A percentile compares a stretch with the other conserved stretches of the same genome.
Conservation (phyloP, 2,113 vertebrate genomes). For the Ahaetulla prasina region DNA sequence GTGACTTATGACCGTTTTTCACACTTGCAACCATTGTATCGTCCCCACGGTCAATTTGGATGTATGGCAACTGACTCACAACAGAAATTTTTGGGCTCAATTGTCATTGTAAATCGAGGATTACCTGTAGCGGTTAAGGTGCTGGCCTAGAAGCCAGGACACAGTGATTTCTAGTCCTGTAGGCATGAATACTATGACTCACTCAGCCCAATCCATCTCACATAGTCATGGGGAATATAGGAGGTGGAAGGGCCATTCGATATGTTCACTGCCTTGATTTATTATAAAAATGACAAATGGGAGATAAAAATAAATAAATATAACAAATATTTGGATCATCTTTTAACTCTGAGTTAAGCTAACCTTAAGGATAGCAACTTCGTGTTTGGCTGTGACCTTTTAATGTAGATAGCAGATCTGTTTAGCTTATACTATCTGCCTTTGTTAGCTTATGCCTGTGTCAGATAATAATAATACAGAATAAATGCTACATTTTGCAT, state of each 20-base stretch:
- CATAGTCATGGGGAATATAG: not conserved
- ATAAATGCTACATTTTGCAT: constrained; percentile 39
- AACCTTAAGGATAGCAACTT: not conserved
- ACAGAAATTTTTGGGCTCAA: too few species aligned
- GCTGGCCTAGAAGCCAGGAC: not conserved
- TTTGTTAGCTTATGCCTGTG: constrained; percentile 32
- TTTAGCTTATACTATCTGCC: constrained; percentile 21
- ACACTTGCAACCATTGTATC: too few species aligned
- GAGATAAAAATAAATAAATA: not conserved
- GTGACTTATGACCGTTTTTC: too few species aligned
- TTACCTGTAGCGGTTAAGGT: not conserved
- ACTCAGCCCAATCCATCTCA: not conserved
- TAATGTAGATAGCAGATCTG: constrained; percentile 10
- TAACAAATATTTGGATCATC: not conserved
- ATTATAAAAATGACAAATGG: not conserved
- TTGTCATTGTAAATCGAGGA: too few species aligned
- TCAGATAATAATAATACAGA: constrained; percentile 20
- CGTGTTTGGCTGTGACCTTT: not conserved
- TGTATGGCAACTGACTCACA: too few species aligned
- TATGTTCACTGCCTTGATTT: not conserved
- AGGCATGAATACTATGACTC: not conserved
- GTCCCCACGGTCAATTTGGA: too few species aligned
- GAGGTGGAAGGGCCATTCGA: not conserved
- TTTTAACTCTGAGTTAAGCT: not conserved
- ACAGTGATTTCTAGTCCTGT: not conserved